These are phyloP conservation scores for Anabacerthia variegaticeps DNA, from an alignment of 2,797 vertebrate species.

Conservation along the genomic window DNA sequence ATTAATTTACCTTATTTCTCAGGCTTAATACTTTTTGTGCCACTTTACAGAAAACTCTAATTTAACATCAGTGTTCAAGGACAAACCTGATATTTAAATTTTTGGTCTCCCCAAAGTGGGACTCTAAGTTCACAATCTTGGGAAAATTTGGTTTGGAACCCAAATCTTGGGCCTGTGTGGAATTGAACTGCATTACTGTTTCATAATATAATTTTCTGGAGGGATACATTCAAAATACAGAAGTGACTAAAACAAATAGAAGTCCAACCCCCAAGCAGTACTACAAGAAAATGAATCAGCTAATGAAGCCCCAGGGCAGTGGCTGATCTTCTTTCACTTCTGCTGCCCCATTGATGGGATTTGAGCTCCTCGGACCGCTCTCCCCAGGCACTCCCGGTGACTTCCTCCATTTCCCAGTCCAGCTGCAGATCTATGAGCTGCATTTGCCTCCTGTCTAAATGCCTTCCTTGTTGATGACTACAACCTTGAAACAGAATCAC, in stretches of 20 bases:
- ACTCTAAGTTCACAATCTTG: neutral
- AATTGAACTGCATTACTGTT: neutral
- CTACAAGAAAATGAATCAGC: neutral
- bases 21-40: neutral
- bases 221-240: neutral
- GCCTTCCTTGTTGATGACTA: neutral
- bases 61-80: neutral
- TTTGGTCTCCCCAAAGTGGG: neutral
- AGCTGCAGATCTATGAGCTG: neutral
- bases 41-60: neutral
- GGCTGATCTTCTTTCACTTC: neutral
- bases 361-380: slow-evolving; percentile 15
- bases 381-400: neutral
- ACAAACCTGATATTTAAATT: neutral
- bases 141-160: neutral
- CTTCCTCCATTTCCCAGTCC: neutral
- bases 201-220: slow-evolving; percentile 8
- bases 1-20: neutral
- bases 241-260: neutral
- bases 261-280: neutral
- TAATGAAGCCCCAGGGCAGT: neutral
- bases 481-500: slow-evolving; percentile 20
- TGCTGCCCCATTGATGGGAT: neutral
- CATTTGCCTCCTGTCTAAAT: neutral
- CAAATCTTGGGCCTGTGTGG: neutral